Conservation (phyloP, 2,113 vertebrate genomes). For the Calidris pugnax region DNA sequence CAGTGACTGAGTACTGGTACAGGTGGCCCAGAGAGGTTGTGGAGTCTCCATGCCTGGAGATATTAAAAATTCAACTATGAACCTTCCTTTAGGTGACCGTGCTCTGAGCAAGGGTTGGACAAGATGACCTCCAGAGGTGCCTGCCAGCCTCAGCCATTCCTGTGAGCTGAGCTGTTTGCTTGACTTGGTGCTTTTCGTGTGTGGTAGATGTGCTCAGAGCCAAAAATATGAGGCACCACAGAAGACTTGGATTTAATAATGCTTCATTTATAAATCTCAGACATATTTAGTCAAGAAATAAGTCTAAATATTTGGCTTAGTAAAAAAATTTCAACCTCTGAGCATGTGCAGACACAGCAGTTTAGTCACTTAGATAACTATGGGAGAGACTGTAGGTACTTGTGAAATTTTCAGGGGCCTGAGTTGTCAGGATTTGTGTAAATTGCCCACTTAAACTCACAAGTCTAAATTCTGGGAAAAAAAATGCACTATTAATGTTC, state of each 20-base stretch:
- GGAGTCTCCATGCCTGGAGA: background rate
- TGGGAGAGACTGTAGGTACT: background rate
- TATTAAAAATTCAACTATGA: background rate
- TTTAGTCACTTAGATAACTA: background rate
- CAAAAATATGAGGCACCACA: background rate
- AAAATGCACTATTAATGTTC: background rate
- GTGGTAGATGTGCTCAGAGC: background rate
- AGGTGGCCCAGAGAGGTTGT: background rate
- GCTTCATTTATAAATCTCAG: background rate
- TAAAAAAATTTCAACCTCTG: background rate
- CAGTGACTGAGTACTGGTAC: background rate
- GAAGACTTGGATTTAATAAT: background rate
- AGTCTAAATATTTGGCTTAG: background rate
- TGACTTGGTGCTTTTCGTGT: background rate
- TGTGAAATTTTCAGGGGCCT: background rate
- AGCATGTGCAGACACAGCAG: background rate
- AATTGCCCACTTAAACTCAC: background rate
- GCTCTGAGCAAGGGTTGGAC: background rate
- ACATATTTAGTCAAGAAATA: background rate
- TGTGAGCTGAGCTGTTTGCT: background rate
- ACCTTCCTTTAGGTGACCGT: background rate
- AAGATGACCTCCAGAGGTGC: background rate
- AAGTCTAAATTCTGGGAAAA: background rate
- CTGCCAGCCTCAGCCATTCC: background rate
- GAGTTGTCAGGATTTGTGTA: background rate